Evolutionary conservation across 1,140 invertebrate genomes (phyloP).

Genomic region (Teleopsis dalmanni): DNA sequence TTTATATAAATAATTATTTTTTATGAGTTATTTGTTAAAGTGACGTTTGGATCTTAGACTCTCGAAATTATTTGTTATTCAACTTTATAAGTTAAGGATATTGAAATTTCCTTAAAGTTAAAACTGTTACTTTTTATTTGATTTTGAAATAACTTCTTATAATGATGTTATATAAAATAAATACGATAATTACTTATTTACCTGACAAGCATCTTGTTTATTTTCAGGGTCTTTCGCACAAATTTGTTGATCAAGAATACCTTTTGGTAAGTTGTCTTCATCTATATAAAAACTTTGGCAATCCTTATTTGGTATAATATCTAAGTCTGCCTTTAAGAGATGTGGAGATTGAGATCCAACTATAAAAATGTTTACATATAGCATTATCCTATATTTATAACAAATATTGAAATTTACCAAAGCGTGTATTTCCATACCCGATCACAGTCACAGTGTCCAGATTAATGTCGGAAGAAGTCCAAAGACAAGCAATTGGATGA

Average conservation of each 20-base stretch:
- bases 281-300: not conserved
- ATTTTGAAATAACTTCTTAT: too few species aligned
- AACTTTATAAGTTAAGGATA: too few species aligned
- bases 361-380: not conserved
- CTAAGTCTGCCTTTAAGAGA: constrained; percentile 6
- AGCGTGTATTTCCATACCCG: constrained; percentile 19
- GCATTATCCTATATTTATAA: not conserved
- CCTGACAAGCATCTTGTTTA: constrained; percentile 14
- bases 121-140: too few species aligned
- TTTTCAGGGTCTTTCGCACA: constrained; percentile 12
- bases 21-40: too few species aligned
- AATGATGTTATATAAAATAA: not conserved
- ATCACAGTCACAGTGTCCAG: not conserved
- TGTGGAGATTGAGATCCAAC: not conserved
- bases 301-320: not conserved
- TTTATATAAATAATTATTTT: not conserved
- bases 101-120: too few species aligned
- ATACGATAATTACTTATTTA: not conserved
- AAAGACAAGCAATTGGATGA: constrained; percentile 1
- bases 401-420: constrained; percentile 2
- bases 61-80: too few species aligned
- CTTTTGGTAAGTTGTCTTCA: constrained; percentile 1
- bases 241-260: constrained; percentile 12
- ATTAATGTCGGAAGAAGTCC: not conserved
- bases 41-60: too few species aligned